phyloP scores from a whole-genome alignment of 2,888 invertebrate species.

The Rhogogaster chlorosoma region DNA sequence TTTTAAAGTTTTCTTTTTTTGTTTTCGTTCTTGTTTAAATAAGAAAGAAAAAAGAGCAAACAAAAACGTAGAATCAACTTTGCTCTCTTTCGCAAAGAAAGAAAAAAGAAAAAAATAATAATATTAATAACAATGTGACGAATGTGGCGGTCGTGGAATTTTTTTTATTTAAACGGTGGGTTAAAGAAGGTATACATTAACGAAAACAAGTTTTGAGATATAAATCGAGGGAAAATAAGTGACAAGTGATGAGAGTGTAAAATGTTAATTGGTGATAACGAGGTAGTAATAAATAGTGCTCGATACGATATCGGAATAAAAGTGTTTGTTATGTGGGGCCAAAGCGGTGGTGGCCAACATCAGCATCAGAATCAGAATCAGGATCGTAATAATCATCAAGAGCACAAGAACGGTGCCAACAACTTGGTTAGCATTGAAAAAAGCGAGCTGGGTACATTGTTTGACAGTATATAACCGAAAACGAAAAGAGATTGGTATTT shows the following conservation, averaged over 20 bases:
- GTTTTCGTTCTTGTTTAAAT: not conserved
- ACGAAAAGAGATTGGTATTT: not conserved
- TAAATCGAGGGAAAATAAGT: not conserved
- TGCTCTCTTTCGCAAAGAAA: not conserved
- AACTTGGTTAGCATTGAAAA: constrained; percentile 18
- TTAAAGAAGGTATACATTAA: not conserved
- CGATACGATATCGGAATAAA: constrained; percentile 49
- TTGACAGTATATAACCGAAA: not conserved
- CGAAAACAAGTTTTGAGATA: not conserved
- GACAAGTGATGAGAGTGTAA: constrained; percentile 46
- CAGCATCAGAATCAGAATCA: not conserved
- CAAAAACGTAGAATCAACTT: not conserved
- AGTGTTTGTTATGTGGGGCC: constrained; percentile 67
- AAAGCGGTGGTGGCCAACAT: constrained; percentile 40
- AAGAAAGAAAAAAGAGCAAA: not conserved
- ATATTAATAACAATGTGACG: not conserved
- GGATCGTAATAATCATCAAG: not conserved
- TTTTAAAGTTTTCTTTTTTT: not conserved
- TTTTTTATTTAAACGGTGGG: not conserved
- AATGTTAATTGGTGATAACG: constrained; percentile 52
- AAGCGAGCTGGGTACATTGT: not conserved
- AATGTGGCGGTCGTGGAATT: not conserved
- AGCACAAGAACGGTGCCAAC: constrained; percentile 26
- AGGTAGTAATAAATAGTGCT: constrained; percentile 47
- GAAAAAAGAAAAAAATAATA: not conserved